phyloP scores from a whole-genome alignment of 2,797 vertebrate genomes.

The Parauchenoglanis punctatus region DNA sequence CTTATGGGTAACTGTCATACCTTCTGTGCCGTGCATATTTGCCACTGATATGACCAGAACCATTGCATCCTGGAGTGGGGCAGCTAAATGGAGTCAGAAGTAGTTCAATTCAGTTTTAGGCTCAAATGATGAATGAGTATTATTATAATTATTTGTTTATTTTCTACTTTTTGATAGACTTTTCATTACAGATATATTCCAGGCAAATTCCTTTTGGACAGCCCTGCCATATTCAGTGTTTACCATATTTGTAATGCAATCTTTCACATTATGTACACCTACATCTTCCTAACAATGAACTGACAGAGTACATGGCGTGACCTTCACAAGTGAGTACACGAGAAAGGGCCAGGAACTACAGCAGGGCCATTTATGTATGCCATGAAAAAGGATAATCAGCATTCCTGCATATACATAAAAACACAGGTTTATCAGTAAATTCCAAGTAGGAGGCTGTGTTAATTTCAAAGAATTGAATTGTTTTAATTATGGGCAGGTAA shows the following conservation, averaged over 20 bases:
- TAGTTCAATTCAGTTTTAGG: conserved; percentile 60
- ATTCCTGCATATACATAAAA: conserved; percentile 32
- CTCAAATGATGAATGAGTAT: conserved; percentile 61
- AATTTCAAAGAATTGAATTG: conserved; percentile 3
- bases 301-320: conserved; percentile 45
- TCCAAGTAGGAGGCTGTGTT: conserved; percentile 10
- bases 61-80: conserved; percentile 94
- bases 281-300: conserved; percentile 40
- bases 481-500: not conserved
- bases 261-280: conserved; percentile 22
- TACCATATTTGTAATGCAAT: not conserved
- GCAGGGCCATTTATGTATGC: conserved; percentile 20
- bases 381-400: conserved; percentile 30
- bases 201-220: not conserved
- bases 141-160: not conserved
- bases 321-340: not conserved
- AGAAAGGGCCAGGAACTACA: conserved; percentile 17
- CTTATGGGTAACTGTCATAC: conserved; percentile 75
- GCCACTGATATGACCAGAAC: conserved; percentile 93
- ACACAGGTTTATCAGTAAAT: conserved; percentile 8
- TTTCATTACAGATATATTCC: not conserved
- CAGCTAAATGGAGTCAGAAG: conserved; percentile 82
- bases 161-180: not conserved
- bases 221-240: not conserved
- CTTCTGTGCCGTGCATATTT: conserved; percentile 97